Conservation (phyloP, 2,113 vertebrate genomes). For the Nestor notabilis region DNA sequence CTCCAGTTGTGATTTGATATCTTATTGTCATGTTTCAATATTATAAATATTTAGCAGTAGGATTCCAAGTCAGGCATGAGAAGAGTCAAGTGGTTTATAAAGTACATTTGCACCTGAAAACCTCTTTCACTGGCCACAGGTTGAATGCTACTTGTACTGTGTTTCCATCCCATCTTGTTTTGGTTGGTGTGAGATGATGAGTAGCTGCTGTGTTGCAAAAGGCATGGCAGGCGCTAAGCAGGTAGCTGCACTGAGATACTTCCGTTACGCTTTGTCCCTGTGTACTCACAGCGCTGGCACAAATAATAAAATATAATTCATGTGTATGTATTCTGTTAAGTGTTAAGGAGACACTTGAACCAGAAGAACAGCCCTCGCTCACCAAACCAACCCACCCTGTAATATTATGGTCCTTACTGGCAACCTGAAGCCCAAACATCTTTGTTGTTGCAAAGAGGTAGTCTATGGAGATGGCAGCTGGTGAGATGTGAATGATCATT, state of each 20-base stretch:
- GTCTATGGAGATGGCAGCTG: slow-evolving; percentile 9
- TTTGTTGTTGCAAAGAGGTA: neutral
- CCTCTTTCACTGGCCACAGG: neutral
- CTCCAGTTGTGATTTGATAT: neutral
- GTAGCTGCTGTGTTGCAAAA: neutral
- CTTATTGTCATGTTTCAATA: neutral
- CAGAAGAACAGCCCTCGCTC: neutral
- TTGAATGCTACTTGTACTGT: neutral
- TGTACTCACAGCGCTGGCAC: neutral
- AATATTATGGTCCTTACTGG: neutral
- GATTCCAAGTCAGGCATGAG: neutral
- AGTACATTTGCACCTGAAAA: neutral
- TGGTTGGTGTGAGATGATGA: neutral
- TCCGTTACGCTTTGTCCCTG: neutral
- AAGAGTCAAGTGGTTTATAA: neutral
- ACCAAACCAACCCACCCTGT: neutral
- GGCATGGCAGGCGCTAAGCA: neutral
- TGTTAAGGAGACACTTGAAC: neutral
- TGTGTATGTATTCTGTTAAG: neutral
- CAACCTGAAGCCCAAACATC: neutral
- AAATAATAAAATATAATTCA: fast-evolving
- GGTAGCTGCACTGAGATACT: neutral
- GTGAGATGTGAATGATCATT: slow-evolving; percentile 54
- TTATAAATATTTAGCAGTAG: neutral
- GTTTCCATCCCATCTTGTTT: neutral